These are phyloP conservation scores for Oligia latruncula DNA, from an alignment of 2,888 invertebrate species.

Conservation along the genomic window DNA sequence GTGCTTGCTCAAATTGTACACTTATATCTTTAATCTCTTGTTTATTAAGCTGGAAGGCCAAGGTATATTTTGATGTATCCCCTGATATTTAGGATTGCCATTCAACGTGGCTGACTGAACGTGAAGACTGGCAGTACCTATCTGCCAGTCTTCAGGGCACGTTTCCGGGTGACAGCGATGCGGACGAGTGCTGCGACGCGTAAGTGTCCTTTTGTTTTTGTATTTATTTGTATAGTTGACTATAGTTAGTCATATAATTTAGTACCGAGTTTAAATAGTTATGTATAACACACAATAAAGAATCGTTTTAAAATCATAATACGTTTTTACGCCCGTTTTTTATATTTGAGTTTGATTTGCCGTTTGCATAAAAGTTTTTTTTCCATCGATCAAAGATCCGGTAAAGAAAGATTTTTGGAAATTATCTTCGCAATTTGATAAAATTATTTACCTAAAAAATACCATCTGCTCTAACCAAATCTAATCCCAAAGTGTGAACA, in stretches of 20 bases:
- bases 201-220: no score
- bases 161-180: no score
- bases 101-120: no score
- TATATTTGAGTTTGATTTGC: background rate
- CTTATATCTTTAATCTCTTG: background rate
- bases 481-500: slow-evolving; percentile 68
- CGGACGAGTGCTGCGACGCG: no score
- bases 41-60: background rate
- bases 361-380: background rate
- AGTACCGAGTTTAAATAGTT: no score
- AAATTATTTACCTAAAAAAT: slow-evolving; percentile 3
- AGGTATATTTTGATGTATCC: background rate
- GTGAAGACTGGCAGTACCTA: no score
- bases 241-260: no score
- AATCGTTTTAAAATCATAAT: background rate
- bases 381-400: background rate
- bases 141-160: no score
- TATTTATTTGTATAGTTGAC: no score
- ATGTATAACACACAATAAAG: no score
- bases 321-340: background rate
- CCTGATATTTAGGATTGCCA: no score
- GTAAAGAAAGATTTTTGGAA: background rate
- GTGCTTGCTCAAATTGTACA: no score
- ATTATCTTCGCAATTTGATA: background rate
- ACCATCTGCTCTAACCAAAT: slow-evolving; percentile 43